Percentiles rank a stretch among this genome's conserved stretches.
These are phyloP conservation scores for Oxyruncus cristatus DNA, from an alignment of 2,113 vertebrate species.

Conservation along the genomic window DNA sequence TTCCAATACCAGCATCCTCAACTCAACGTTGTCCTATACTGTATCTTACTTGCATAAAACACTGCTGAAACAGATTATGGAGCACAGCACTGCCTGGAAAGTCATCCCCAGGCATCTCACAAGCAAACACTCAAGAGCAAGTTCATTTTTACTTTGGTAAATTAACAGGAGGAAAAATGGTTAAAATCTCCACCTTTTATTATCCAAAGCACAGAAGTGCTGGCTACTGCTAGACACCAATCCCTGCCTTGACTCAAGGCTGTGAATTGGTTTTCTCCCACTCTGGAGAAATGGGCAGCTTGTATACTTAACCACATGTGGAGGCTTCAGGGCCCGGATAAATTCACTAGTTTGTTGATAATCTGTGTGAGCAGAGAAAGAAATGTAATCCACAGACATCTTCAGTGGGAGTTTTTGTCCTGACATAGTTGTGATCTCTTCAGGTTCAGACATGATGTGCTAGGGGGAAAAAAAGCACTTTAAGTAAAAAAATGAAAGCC, in stretches of 20 bases:
- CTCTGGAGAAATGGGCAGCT: not conserved
- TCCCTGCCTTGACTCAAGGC: not conserved
- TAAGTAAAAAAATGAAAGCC: not conserved
- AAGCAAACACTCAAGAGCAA: not conserved
- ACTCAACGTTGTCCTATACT: not conserved
- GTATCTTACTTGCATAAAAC: not conserved
- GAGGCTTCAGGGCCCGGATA: slow-evolving; percentile 95
- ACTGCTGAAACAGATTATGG: not conserved
- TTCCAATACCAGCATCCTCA: not conserved
- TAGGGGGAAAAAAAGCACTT: slow-evolving; percentile 24
- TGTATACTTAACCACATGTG: slow-evolving; percentile 88
- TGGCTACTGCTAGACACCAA: not conserved
- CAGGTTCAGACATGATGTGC: slow-evolving; percentile 99
- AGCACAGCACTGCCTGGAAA: not conserved
- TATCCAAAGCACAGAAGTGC: not conserved
- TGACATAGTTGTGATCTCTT: slow-evolving; percentile 98
- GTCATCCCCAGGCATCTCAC: not conserved
- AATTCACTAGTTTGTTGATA: slow-evolving; percentile 99
- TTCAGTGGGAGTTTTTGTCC: slow-evolving; percentile 98
- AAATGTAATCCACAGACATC: slow-evolving; percentile 99
- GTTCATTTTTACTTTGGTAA: not conserved
- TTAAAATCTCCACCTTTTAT: not conserved
- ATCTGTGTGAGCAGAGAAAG: slow-evolving; percentile 98
- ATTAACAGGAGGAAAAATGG: not conserved
- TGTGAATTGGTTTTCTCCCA: not conserved